Evolutionary conservation across 2,888 invertebrate genomes (phyloP), one percentile per base, ranked within the genome.

Genomic region (Arctia plantaginis): DNA sequence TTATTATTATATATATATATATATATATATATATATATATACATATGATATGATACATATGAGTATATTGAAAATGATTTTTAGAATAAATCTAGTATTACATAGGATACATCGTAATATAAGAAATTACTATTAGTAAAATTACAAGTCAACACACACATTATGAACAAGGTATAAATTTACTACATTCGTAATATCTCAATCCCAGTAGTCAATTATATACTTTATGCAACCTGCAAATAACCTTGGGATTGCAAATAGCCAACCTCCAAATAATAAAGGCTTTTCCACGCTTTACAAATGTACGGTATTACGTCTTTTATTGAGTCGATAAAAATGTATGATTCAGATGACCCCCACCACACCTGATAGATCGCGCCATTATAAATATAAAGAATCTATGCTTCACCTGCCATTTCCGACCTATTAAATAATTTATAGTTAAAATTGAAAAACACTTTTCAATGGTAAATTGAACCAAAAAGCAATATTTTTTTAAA

Each of bases 311-410:
- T 1, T 68, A 35, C 30, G 47, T 69, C 30, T 72, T 72, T 55
- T 59, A 10, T n/a, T 8, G 15, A 59, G 69, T 73, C 68, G n/a
- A 69, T 62, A 69, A 68, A 74, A 75, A 71, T 41, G 41, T 62
- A 66, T 66, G 65, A 69, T 35, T 64, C 12, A 41, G 8, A 13
- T 51, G 73, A 33, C 77, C 79, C 18, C 23, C 55, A 69, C 23
- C 13, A 67, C 82, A 82, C 69, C 74, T 83, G 83, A n/a, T 15
- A 30, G 20, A 66, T 81, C 80, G 30, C 82, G 72, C 67, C 71
- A 66, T 73, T 73, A 71, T 81, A 81, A 79, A 79, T 76, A 81
- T 23, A 69, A 66, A 51, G 62, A 64, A 62, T 44, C 30, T 27
- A 27, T 59, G 44, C 44, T 33, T n/a, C 67, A 67, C 13, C 51